Conservation (phyloP, 2,888 invertebrate species). For the Eupeodes luniger region DNA sequence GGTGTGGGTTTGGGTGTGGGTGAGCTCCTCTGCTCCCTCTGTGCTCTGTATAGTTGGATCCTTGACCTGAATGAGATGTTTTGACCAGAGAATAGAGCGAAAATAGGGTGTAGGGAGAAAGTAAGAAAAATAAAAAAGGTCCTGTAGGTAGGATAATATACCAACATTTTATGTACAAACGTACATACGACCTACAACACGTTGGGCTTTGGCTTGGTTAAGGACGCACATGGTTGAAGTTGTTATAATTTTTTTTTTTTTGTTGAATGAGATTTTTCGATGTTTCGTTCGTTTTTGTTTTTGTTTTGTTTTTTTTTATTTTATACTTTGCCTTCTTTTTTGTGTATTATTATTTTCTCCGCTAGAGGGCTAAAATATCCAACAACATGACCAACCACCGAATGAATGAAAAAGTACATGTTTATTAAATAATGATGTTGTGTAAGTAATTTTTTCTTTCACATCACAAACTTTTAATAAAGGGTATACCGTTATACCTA, state of each 20-base stretch:
- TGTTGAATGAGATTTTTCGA: constrained; percentile 50
- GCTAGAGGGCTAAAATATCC: constrained; percentile 32
- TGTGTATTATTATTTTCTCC: constrained; percentile 1
- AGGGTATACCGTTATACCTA: constrained; percentile 21
- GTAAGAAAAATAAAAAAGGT: constrained; percentile 1
- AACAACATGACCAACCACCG: constrained; percentile 45
- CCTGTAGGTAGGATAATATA: constrained; percentile 3
- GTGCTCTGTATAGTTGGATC: constrained; percentile 43
- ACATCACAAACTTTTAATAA: constrained; percentile 65
- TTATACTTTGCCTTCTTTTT: not conserved
- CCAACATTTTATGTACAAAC: not conserved
- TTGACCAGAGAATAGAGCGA: constrained; percentile 44
- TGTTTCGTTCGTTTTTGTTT: constrained; percentile 27
- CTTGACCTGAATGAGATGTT: constrained; percentile 71
- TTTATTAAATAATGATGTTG: constrained; percentile 72
- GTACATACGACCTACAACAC: not conserved
- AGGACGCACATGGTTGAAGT: constrained; percentile 61
- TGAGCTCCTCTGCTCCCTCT: too few relatives aligned
- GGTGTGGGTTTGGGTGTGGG: not conserved
- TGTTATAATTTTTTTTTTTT: constrained; percentile 1
- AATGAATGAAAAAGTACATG: constrained; percentile 51
- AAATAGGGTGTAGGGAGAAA: not conserved
- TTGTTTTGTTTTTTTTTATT: not conserved
- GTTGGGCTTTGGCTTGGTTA: constrained; percentile 25
- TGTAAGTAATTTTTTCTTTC: constrained; percentile 53